Base-by-base conservation (phyloP, 2,797 vertebrate genomes). In the Artibeus lituratus region DNA sequence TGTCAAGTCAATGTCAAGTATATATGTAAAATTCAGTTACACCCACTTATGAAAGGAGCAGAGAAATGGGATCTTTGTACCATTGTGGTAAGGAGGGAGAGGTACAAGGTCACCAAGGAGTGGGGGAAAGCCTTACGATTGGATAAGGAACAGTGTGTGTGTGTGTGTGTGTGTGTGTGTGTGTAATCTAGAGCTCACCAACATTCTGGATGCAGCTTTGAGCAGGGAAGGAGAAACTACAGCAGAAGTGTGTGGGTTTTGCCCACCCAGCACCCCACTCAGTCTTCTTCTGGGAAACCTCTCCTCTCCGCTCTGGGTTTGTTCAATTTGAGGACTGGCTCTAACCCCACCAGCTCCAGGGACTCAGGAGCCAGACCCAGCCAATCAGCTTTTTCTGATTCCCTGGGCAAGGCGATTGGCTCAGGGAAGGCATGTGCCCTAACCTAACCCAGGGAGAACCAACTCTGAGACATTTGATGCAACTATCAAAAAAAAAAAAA, bases 1-100 rank as follows among this genome's bases (percentile, higher is more conserved):
- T 82, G 85, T 95, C 44, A 94, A 77, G 55, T 78, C 44, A 83
- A 37, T 49, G 87, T 67, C 90, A 87, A 87, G 78, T 57, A 77
- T 94, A 78, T 86, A 59, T 29, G 86, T 73, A 80, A 78, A 74
- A 78, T 51, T 73, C 78, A 57, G 65, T 70, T 86, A 90, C 93
- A 81, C 47, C 24, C 73, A 44, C 73, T 86, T 91, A 67, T 42
- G 21, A 47, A 47, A 87, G 47, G 51, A 84, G 78, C 57, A 62
- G 76, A 76, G 35, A 87, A 51, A 70, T n/a, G 29, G 16, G 37
- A 62, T 19, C 47, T 67, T 82, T 74, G 47, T 22, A 42, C 72
- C 29, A 67, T 24, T 10, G 39, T 29, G 42, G 39, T 72, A 55
- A 65, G 15, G 51, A 78, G 77, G 32, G 51, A 57, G 49, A 91